Evolutionary conservation across 2,888 invertebrate genomes (phyloP).

Genomic region (Lycophotia porphyrea): DNA sequence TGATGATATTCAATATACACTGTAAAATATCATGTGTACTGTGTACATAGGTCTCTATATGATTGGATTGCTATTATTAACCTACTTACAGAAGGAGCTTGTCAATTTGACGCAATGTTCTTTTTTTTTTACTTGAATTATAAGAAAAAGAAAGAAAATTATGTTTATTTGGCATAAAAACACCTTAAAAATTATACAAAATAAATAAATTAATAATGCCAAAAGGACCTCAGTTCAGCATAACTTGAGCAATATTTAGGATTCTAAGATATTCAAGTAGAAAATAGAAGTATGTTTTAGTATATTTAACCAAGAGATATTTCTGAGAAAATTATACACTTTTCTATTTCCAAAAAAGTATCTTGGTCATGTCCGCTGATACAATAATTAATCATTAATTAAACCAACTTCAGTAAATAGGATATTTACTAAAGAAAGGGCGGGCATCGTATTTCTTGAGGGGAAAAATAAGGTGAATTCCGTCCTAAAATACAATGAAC

Average conservation of each 20-base stretch:
- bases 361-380: background rate
- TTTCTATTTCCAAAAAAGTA: background rate
- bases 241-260: too few relatives aligned
- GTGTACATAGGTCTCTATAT: background rate
- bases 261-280: too few relatives aligned
- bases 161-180: too few relatives aligned
- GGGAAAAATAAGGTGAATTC: conserved; percentile 40
- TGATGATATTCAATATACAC: background rate
- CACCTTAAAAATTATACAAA: too few relatives aligned
- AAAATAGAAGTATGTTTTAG: too few relatives aligned
- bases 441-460: conserved; percentile 39
- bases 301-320: background rate
- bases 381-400: conserved; percentile 23
- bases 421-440: conserved; percentile 28
- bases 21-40: background rate
- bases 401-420: conserved; percentile 7
- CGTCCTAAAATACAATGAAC: conserved; percentile 43
- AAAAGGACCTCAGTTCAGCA: too few relatives aligned
- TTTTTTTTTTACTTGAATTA: too few relatives aligned
- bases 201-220: too few relatives aligned
- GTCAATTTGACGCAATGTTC: background rate
- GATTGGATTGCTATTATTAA: background rate
- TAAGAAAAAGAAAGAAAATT: too few relatives aligned
- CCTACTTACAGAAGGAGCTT: background rate
- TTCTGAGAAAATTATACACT: background rate